Conservation (phyloP, 2,797 vertebrate genomes). For the Falco novaeseelandiae region DNA sequence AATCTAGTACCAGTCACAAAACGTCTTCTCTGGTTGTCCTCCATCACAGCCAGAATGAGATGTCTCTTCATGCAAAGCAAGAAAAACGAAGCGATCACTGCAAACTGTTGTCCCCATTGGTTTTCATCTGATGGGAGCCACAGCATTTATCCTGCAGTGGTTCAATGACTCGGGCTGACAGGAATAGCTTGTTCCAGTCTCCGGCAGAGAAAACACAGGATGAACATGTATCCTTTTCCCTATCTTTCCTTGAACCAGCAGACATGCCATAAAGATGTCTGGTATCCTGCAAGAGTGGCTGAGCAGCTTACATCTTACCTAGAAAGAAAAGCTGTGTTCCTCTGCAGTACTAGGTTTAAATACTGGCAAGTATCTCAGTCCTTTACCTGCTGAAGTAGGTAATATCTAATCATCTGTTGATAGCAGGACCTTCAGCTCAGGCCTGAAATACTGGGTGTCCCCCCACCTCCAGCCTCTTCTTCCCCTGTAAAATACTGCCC, state of each 20-base stretch:
- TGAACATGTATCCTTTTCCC: not conserved
- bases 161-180: not conserved
- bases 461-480: not conserved
- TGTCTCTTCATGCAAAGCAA: not conserved
- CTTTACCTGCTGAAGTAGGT: not conserved
- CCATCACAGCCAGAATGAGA: not conserved
- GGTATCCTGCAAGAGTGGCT: accelerated
- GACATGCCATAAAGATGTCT: not conserved
- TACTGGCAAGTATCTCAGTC: not conserved
- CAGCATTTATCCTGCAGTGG: not conserved
- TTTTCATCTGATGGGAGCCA: not conserved
- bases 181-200: not conserved
- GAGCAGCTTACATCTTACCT: not conserved
- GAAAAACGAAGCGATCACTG: not conserved
- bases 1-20: not conserved
- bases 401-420: not conserved
- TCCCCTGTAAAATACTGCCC: not conserved
- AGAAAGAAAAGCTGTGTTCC: not conserved
- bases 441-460: not conserved
- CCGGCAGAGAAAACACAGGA: not conserved
- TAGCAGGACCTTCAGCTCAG: not conserved
- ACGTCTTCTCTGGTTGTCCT: not conserved
- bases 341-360: not conserved
- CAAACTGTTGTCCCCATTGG: not conserved
- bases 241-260: not conserved